phyloP scores from a whole-genome alignment of 2,113 vertebrate species.

The Xerus inauris region DNA sequence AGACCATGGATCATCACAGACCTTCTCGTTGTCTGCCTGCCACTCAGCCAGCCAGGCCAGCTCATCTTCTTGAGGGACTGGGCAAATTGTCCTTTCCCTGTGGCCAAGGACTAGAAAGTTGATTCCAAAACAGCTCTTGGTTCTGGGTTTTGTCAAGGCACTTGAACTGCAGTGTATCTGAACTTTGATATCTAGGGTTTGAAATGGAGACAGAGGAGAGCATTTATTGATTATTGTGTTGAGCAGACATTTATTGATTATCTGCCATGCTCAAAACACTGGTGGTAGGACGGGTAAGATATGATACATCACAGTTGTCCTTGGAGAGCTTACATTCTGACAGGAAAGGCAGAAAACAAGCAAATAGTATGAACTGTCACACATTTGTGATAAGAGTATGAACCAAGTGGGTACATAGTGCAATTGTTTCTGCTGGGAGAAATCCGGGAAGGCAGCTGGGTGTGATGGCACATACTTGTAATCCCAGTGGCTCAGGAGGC shows the following conservation, averaged over 20 bases:
- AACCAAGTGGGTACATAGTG: neutral
- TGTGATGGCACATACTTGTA: too few species aligned
- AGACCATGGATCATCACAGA: too few species aligned
- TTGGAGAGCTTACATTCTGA: neutral
- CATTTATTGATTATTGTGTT: neutral
- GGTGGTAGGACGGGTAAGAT: neutral
- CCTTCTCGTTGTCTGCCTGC: neutral
- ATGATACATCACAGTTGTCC: neutral
- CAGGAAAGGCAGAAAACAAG: neutral
- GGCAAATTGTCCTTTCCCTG: neutral
- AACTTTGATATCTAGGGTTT: neutral
- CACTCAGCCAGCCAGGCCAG: neutral
- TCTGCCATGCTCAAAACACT: neutral
- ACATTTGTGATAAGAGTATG: neutral
- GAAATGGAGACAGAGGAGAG: neutral
- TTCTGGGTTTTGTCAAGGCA: neutral
- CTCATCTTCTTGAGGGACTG: neutral
- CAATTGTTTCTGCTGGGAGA: neutral
- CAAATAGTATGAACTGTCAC: neutral
- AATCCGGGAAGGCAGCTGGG: too few species aligned
- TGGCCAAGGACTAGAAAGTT: neutral
- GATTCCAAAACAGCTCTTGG: neutral
- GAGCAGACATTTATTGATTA: neutral
- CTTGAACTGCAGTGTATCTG: neutral
- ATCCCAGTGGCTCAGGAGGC: too few species aligned